These are phyloP conservation scores for Cistogaster globosa DNA, from an alignment of 2,888 invertebrate genomes.

Conservation along the genomic window DNA sequence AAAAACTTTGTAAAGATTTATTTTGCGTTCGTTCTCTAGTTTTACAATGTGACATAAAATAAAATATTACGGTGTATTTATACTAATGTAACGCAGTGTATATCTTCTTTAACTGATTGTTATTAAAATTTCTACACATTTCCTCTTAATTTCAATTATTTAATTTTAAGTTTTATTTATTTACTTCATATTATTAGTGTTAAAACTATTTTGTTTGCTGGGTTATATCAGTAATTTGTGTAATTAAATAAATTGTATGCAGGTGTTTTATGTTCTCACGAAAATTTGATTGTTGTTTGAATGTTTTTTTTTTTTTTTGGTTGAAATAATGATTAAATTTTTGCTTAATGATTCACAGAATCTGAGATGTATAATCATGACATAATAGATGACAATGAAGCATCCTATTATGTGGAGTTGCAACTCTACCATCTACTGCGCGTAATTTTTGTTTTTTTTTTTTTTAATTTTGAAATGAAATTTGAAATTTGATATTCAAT, in stretches of 20 bases:
- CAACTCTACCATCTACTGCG: slow-evolving; percentile 81
- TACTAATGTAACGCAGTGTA: too few relatives aligned
- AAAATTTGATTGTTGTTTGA: slow-evolving; percentile 39
- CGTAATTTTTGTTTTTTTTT: slow-evolving; percentile 51
- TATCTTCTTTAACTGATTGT: too few relatives aligned
- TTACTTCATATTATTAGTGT: too few relatives aligned
- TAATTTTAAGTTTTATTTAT: too few relatives aligned
- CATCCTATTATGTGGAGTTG: slow-evolving; percentile 82
- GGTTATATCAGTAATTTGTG: too few relatives aligned
- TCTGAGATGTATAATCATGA: slow-evolving; percentile 72
- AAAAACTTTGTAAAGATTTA: too few relatives aligned
- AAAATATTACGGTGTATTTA: too few relatives aligned
- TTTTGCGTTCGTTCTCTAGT: too few relatives aligned
- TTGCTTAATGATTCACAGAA: slow-evolving; percentile 56
- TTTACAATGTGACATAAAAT: too few relatives aligned
- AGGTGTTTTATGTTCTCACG: slow-evolving; percentile 32
- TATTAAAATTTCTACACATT: too few relatives aligned
- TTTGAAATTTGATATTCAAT: slow-evolving; percentile 79
- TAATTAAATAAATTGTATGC: not conserved
- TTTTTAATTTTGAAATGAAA: slow-evolving; percentile 77
- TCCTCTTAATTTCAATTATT: too few relatives aligned
- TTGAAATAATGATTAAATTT: slow-evolving; percentile 55
- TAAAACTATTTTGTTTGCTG: too few relatives aligned
- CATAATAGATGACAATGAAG: slow-evolving; percentile 81
- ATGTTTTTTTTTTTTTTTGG: slow-evolving; percentile 37